Evolutionary conservation across 37 sponge, comb jelly and placozoan genomes (phyloP).

Genomic region (Cladorhizidae sp.): DNA sequence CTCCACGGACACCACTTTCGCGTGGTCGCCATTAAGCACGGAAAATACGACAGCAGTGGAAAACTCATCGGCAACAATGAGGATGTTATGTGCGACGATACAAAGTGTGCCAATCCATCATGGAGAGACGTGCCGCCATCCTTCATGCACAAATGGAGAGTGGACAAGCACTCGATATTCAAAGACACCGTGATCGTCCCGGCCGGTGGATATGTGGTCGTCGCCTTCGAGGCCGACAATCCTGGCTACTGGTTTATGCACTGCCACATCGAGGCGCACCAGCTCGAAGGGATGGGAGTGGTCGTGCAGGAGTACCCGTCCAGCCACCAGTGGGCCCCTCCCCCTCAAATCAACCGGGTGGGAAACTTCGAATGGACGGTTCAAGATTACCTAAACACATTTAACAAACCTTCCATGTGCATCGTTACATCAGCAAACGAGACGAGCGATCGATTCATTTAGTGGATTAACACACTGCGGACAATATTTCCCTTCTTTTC

Average conservation of each 20-base stretch:
- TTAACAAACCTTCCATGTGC: too few relatives aligned
- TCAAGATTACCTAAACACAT: not conserved
- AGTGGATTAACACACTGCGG: too few relatives aligned
- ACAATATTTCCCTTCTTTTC: too few relatives aligned
- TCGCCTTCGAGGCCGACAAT: slow-evolving; percentile 78
- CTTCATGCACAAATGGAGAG: not conserved
- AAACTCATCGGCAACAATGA: not conserved
- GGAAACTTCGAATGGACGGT: slow-evolving; percentile 28
- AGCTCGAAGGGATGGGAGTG: slow-evolving; percentile 79
- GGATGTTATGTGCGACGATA: slow-evolving; percentile 44
- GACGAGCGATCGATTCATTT: too few relatives aligned
- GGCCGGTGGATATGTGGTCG: slow-evolving; percentile 83
- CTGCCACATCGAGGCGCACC: slow-evolving; percentile 89
- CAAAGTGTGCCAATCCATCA: not conserved
- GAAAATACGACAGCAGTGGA: slow-evolving; percentile 24
- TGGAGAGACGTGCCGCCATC: slow-evolving; percentile 11
- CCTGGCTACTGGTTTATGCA: slow-evolving; percentile 95
- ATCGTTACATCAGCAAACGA: too few relatives aligned
- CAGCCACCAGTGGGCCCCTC: slow-evolving; percentile 20
- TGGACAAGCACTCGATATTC: slow-evolving; percentile 10
- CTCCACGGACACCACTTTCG: slow-evolving; percentile 74
- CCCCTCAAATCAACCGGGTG: slow-evolving; percentile 13
- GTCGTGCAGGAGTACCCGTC: slow-evolving; percentile 50
- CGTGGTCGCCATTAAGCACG: slow-evolving; percentile 64
- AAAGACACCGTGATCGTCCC: slow-evolving; percentile 91